Base-by-base conservation (phyloP, 1,140 invertebrate genomes). In the Neuroterus valhalla region DNA sequence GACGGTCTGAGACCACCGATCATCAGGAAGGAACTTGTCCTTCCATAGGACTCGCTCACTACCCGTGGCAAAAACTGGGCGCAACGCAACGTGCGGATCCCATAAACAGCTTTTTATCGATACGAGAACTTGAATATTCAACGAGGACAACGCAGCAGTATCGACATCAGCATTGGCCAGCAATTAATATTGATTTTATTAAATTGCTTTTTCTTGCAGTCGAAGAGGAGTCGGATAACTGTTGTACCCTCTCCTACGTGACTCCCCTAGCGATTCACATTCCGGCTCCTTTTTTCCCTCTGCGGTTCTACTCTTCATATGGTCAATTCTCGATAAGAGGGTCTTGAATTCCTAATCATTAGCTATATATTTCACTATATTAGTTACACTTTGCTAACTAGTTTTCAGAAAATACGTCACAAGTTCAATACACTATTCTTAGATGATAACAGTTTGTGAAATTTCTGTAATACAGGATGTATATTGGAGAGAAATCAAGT, bases 131-230 rank as follows among this genome's bases (percentile, higher is more conserved):
- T 88, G 87, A 88, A 88, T 88, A 88, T 88, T 87, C 87, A 88
- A 87, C 84, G 78, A 71, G 82, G 50, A 70, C 68, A 62, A 70
- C 74, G 76, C 44, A 48, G 72, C 71, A 75, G 75, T 67, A 75
- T 75, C 78, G 72, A 76, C 78, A 71, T 77, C 52, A 77, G 46
- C 75, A 72, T 69, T 70, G 72, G 75, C 78, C 76, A 77, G 81
- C 85, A 87, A 88, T 88, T 88, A 88, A 88, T 88, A 87, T 87
- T 87, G 84, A 88, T 87, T 88, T 87, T 86, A 87, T 88, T 87
- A 87, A 87, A 82, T 83, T 55, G 74, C 76, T 83, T 81, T 76
- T 87, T 85, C 75, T 67, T 76, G 44, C 12, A n/a, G 12, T 48
- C 72, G 21, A 12, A 14, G 55, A 73, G 14, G 12, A 38, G n/a